phyloP scores from a whole-genome alignment of 2,113 vertebrate genomes.

The Neogobius melanostomus region DNA sequence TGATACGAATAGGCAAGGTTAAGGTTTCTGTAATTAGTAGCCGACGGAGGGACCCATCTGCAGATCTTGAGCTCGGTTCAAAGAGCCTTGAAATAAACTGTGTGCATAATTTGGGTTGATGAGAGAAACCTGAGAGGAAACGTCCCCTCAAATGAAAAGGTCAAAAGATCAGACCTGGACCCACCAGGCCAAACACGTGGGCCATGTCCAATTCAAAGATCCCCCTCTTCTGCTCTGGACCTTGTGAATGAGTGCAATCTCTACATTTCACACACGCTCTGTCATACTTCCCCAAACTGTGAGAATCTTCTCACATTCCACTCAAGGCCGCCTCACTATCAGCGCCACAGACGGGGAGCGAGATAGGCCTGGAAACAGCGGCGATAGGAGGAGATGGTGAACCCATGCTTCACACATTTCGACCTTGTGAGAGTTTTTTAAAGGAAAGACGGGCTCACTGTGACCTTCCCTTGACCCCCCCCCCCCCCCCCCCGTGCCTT shows the following conservation, averaged over 20 bases:
- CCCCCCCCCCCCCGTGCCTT: not conserved
- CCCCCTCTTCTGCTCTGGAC: not conserved
- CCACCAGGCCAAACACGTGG: not conserved
- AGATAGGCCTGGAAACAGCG: constrained; percentile 45
- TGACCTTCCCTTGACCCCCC: constrained; percentile 33
- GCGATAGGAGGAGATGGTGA: constrained; percentile 47
- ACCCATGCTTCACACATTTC: constrained; percentile 31
- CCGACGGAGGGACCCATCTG: too few relatives aligned
- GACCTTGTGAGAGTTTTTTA: constrained; percentile 40
- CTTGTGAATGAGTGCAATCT: constrained; percentile 41
- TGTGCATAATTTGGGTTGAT: too few relatives aligned
- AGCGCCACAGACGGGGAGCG: constrained; percentile 8
- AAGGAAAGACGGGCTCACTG: not conserved
- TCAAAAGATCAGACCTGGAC: not conserved
- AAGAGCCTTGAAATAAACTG: too few relatives aligned
- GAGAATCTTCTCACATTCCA: constrained; percentile 41
- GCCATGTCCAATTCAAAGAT: not conserved
- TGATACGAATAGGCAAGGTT: too few relatives aligned
- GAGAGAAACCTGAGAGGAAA: too few relatives aligned
- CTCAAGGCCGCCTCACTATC: constrained; percentile 53
- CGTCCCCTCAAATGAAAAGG: not conserved
- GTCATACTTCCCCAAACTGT: constrained; percentile 26
- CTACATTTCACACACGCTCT: constrained; percentile 32
- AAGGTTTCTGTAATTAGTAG: too few relatives aligned
- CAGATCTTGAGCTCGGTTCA: too few relatives aligned